phyloP scores from a whole-genome alignment of 2,113 vertebrate genomes.

The Chinchilla lanigera region DNA sequence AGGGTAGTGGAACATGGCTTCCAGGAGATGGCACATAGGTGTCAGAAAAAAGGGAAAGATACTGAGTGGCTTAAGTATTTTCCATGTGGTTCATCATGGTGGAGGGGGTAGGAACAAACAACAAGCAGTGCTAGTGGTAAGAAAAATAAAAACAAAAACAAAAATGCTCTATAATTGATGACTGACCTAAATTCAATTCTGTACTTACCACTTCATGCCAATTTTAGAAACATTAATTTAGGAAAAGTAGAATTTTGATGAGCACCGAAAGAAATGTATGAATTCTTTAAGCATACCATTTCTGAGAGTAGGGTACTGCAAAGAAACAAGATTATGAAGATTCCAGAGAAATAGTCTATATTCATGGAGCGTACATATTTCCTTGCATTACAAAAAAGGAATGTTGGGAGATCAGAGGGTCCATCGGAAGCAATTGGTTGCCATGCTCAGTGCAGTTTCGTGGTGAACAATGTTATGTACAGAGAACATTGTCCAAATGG shows the following conservation, averaged over 20 bases:
- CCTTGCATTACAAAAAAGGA: slow-evolving; percentile 44
- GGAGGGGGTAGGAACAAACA: neutral
- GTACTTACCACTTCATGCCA: slow-evolving; percentile 1
- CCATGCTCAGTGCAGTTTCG: neutral
- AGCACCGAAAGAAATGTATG: slow-evolving; percentile 45
- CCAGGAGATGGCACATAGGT: neutral
- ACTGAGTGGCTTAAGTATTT: slow-evolving; percentile 5
- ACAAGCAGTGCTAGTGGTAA: neutral
- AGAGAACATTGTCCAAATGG: neutral
- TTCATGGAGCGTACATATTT: neutral
- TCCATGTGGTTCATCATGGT: neutral
- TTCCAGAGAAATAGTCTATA: neutral
- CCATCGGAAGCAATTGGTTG: neutral
- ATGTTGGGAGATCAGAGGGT: neutral
- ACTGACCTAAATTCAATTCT: neutral
- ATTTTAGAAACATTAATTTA: slow-evolving; percentile 52
- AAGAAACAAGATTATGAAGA: neutral
- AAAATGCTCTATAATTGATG: neutral
- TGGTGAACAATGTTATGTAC: neutral
- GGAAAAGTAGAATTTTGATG: slow-evolving; percentile 59
- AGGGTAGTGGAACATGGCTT: slow-evolving; percentile 29
- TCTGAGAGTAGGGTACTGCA: neutral
- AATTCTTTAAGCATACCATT: neutral
- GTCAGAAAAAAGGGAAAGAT: neutral
- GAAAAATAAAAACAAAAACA: neutral